phyloP scores from a whole-genome alignment of 2,888 invertebrate genomes.

The Acrocera orbiculus region DNA sequence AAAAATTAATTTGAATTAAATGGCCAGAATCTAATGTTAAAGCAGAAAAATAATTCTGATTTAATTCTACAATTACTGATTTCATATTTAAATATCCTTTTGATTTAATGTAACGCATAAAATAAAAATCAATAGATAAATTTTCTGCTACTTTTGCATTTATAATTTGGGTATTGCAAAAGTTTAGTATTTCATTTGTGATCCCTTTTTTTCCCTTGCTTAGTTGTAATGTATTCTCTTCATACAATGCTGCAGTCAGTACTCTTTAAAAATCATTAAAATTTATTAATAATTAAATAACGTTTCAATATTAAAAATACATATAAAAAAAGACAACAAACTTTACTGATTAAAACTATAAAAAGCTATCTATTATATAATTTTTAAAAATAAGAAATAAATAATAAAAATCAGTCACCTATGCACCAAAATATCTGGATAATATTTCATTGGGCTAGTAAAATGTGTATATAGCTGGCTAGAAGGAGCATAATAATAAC shows the following conservation, averaged over 20 bases:
- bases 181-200: slow-evolving; percentile 67
- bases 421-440: slow-evolving; percentile 86
- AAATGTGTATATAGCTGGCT: slow-evolving; percentile 90
- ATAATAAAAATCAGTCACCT: slow-evolving; percentile 29
- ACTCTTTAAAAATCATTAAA: too few relatives aligned
- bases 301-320: too few relatives aligned
- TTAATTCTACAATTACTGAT: slow-evolving; percentile 66
- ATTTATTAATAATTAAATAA: too few relatives aligned
- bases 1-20: slow-evolving; percentile 5
- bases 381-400: slow-evolving; percentile 6
- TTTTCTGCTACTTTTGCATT: slow-evolving; percentile 73
- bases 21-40: slow-evolving; percentile 56
- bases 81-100: slow-evolving; percentile 44
- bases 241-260: slow-evolving; percentile 45
- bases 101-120: slow-evolving; percentile 53
- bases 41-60: slow-evolving; percentile 62
- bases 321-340: too few relatives aligned
- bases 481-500: slow-evolving; percentile 85
- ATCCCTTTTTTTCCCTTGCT: too few relatives aligned
- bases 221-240: too few relatives aligned
- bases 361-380: too few relatives aligned
- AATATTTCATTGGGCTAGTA: slow-evolving; percentile 83
- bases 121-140: slow-evolving; percentile 61
- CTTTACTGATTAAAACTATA: too few relatives aligned
- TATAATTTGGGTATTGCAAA: too few relatives aligned